Conservation (phyloP, 1,140 invertebrate genomes). For the Conopomorpha cramerella region DNA sequence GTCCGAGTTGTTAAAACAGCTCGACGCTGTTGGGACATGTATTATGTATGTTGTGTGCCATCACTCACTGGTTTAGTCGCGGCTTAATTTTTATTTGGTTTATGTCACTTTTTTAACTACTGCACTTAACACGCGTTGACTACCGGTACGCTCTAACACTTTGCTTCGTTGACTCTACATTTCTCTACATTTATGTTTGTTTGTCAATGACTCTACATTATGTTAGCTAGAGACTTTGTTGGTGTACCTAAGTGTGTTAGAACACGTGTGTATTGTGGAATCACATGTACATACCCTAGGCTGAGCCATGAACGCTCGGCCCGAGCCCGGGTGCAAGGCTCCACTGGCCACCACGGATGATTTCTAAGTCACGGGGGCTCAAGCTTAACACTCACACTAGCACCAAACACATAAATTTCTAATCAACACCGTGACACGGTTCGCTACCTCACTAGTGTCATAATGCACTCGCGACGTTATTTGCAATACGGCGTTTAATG, state of each 20-base stretch:
- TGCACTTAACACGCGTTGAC: too few relatives aligned
- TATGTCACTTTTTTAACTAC: background rate
- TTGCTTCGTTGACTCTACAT: background rate
- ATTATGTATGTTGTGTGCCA: conserved; percentile 17
- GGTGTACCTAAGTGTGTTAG: background rate
- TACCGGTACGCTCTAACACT: background rate
- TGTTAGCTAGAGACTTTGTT: background rate
- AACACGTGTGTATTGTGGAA: background rate
- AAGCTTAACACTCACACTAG: conserved; percentile 47
- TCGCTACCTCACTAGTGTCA: conserved; percentile 58
- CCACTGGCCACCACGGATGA: conserved; percentile 58
- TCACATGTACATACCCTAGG: conserved; percentile 54
- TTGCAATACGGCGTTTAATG: conserved; percentile 17
- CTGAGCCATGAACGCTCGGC: conserved; percentile 61
- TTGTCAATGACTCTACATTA: background rate
- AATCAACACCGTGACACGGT: conserved; percentile 49
- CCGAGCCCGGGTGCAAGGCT: conserved; percentile 58
- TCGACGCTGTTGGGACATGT: conserved; percentile 17
- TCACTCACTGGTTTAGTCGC: conserved; percentile 9
- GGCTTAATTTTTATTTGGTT: conserved; percentile 8
- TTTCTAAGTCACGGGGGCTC: conserved; percentile 46
- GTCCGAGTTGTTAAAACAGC: conserved; percentile 33
- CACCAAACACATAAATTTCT: conserved; percentile 51
- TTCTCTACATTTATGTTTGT: background rate
- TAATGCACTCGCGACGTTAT: conserved; percentile 53